Evolutionary conservation across 2,113 vertebrate genomes (phyloP).

Genomic region (Etheostoma spectabile): DNA sequence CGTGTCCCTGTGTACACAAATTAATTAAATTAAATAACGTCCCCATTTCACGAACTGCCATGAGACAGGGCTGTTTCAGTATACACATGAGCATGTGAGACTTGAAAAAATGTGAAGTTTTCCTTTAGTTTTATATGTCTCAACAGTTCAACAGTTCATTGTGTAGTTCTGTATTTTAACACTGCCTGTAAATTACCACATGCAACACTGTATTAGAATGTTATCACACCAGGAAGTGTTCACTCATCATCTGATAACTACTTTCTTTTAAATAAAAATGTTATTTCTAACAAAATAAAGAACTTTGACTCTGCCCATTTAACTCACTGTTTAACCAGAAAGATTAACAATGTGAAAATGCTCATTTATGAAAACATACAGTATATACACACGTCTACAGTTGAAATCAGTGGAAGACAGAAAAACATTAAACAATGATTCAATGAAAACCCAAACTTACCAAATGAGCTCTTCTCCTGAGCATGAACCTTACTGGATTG

Average conservation of each 20-base stretch:
- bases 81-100: neutral
- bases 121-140: neutral
- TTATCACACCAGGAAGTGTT: neutral
- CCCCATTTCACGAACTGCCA: too few species aligned
- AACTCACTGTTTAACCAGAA: neutral
- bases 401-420: neutral
- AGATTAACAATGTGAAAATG: neutral
- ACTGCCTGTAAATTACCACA: neutral
- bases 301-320: neutral
- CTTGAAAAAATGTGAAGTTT: neutral
- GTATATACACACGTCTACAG: too few species aligned
- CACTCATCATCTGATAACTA: neutral
- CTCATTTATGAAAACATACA: neutral
- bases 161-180: neutral
- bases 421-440: neutral
- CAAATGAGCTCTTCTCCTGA: neutral
- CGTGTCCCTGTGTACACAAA: too few species aligned
- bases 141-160: neutral
- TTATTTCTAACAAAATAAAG: neutral
- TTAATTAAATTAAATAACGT: too few species aligned
- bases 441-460: conserved; percentile 49
- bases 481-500: neutral
- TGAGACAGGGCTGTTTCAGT: neutral
- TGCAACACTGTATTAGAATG: neutral
- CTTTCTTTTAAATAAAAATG: neutral